Evolutionary conservation across 2,113 vertebrate genomes (phyloP).

Genomic region (Willisornis vidua): DNA sequence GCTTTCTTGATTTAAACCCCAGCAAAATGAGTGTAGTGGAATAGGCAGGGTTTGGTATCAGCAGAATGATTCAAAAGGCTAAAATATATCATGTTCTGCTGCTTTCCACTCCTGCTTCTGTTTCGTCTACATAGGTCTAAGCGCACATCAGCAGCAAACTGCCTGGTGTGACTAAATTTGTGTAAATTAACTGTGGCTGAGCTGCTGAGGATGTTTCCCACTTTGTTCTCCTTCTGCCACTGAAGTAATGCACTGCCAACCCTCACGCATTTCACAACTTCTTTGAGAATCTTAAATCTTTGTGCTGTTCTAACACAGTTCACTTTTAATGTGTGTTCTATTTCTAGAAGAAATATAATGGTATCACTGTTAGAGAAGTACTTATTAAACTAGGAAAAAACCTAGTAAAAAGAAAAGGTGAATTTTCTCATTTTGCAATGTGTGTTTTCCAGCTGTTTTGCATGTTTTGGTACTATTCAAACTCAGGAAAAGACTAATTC

Average conservation of each 20-base stretch:
- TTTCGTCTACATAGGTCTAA: background rate
- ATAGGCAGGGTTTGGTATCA: background rate
- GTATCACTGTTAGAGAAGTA: background rate
- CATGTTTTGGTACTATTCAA: background rate
- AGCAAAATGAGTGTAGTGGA: background rate
- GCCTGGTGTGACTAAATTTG: background rate
- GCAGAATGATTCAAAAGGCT: background rate
- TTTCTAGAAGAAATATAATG: background rate
- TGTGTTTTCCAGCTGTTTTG: background rate
- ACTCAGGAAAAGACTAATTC: background rate
- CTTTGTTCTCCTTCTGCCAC: background rate
- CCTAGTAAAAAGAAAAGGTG: background rate
- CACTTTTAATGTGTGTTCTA: background rate
- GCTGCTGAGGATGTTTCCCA: background rate
- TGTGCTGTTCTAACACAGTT: background rate
- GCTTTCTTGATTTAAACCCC: background rate
- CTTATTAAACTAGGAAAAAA: background rate
- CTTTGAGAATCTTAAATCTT: background rate
- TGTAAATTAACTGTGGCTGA: slow-evolving; percentile 14
- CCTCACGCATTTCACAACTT: background rate
- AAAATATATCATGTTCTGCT: background rate
- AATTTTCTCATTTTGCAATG: background rate
- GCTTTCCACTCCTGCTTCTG: background rate
- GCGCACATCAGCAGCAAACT: background rate
- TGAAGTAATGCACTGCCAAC: background rate